Conservation (phyloP, 2,797 vertebrate genomes). For the Pterois miles region DNA sequence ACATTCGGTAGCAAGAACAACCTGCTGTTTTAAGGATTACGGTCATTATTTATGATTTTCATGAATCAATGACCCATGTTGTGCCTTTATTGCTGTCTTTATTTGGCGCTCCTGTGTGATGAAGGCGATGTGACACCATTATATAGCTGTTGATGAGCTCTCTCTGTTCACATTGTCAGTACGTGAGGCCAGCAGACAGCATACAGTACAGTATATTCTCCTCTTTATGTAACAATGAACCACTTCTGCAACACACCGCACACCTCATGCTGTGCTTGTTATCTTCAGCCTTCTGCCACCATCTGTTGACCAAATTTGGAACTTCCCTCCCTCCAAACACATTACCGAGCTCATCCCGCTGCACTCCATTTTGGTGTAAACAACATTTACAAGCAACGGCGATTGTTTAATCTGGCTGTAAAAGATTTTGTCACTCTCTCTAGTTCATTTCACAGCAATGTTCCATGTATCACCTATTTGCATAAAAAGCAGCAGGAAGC, state of each 20-base stretch:
- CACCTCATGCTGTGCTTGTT: background rate
- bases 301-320: slow-evolving; percentile 79
- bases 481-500: slow-evolving; percentile 17
- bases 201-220: background rate
- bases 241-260: slow-evolving; percentile 20
- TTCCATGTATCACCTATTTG: background rate
- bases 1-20: slow-evolving; percentile 11
- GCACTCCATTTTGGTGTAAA: slow-evolving; percentile 39
- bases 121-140: background rate
- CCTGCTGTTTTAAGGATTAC: slow-evolving; percentile 33
- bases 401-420: slow-evolving; percentile 9
- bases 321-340: slow-evolving; percentile 40
- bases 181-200: background rate
- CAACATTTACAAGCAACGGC: slow-evolving; percentile 3
- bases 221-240: slow-evolving; percentile 27
- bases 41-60: slow-evolving; percentile 16
- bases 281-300: slow-evolving; percentile 72
- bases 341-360: slow-evolving; percentile 23
- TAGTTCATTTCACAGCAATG: slow-evolving; percentile 21
- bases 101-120: background rate
- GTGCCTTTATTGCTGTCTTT: background rate
- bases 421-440: background rate
- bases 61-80: slow-evolving; percentile 7
- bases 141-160: background rate
- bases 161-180: background rate